Evolutionary conservation across 2,888 invertebrate genomes (phyloP), one percentile per base, ranked within the genome.

Genomic region (Drosophila ustulata): DNA sequence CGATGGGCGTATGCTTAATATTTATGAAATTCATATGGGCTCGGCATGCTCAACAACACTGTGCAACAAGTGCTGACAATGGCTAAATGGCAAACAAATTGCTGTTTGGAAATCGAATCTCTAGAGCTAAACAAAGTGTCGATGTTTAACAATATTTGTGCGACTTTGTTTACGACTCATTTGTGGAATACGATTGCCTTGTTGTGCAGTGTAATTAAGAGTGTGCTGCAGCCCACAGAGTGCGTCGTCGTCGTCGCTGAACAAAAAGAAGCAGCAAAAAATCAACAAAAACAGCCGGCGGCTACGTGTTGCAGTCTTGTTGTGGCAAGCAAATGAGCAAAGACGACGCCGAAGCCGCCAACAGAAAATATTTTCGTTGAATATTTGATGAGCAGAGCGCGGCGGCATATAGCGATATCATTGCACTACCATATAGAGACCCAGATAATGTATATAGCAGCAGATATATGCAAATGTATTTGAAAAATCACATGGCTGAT

Each of bases 401-500:
- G 11, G 9, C 18, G 18, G 18, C 26, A 53, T 30, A 45, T 18
- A 32, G n/a, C 6, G 32, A n/a, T 53, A 30, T 43, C 18, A 45
- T 13, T 11, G 18, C 3, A 18, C 18, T 18, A 18, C 18, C 43
- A 43, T 8, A 37, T 32, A 45, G 50, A 66, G 71, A 57, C 59
- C 72, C 78, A 74, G 66, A 82, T 71, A 71, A 80, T 82, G 88
- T 53, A 57, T 68, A 73, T 66, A 75, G 51, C 66, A 63, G 46
- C 70, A 72, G 58, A 73, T 70, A 65, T 71, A 75, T 78, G 88
- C 91, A 89, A 91, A 91, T 91, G 91, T 90, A 91, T 92, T 80
- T 91, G 74, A 91, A 91, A 86, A 87, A 86, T 80, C 89, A 89
- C 84, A 92, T 92, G 92, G 92, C 92, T 82, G 91, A 90, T 82